A percentile compares a stretch with the other conserved stretches of the same genome.
Conservation (phyloP, 2,113 vertebrate genomes). For the Hippocampus zosterae region DNA sequence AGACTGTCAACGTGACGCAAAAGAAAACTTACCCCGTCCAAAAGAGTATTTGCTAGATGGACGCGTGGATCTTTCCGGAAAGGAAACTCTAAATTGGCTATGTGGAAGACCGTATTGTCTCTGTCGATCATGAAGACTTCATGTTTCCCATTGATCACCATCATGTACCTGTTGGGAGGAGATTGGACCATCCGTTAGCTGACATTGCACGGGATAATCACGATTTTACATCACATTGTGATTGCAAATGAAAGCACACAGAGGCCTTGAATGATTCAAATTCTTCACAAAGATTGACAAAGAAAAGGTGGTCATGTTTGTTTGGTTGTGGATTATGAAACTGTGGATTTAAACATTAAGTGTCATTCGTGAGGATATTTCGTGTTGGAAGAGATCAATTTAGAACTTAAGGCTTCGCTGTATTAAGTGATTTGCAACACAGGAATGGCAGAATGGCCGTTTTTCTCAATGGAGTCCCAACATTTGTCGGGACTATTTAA, state of each 20-base stretch:
- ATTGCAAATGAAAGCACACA: background rate
- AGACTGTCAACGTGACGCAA: background rate
- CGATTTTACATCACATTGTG: background rate
- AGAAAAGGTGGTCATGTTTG: background rate
- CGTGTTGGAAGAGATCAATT: background rate
- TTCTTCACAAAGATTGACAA: too few relatives aligned
- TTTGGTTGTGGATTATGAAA: background rate
- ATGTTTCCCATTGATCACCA: constrained; percentile 93
- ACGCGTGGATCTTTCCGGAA: constrained; percentile 88
- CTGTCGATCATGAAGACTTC: constrained; percentile 96
- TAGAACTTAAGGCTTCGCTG: background rate
- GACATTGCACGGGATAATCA: background rate
- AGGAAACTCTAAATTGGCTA: constrained; percentile 92
- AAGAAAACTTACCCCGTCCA: constrained; percentile 88
- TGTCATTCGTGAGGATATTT: background rate
- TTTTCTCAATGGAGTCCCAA: background rate
- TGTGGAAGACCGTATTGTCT: constrained; percentile 91
- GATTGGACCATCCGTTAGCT: background rate
- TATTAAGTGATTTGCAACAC: background rate
- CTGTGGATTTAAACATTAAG: background rate
- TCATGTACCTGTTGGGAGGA: constrained; percentile 86
- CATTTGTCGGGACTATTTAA: constrained; percentile 2
- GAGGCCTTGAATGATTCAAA: too few relatives aligned
- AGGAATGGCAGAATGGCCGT: background rate
- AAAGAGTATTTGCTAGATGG: constrained; percentile 87